Evolutionary conservation across 2,113 vertebrate genomes (phyloP), one percentile per base, ranked within the genome.

Genomic region (Phrynosoma blainvillii): DNA sequence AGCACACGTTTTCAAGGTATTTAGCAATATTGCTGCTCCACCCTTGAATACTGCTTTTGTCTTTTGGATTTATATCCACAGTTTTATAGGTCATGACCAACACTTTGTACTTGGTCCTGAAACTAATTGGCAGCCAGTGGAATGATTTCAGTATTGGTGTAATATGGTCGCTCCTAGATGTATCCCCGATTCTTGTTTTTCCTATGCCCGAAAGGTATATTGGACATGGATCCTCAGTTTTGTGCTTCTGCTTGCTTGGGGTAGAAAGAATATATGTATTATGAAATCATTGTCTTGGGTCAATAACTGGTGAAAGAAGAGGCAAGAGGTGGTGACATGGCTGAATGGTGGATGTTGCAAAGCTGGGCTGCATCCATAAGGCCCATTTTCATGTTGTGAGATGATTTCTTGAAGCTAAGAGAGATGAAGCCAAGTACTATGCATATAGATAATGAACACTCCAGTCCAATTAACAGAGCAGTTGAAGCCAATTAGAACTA

Each of bases 401-500:
- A 32, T 40, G 52, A 52, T 52, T 27, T 1, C 65, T 21, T 27
- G 42, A 54, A 70, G 76, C 47, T 32, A 52, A 70, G 23, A 13
- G 47, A 80, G 77, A 36, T 32, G 20, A 4, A 18, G n/a, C 85
- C 27, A 21, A 80, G 66, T 59, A 5, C 32, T 59, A 56, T 36
- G 75, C 30, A 18, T 4, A 4, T 30, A 70, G 75, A 66, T 68
- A 79, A 79, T 71, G 62, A 86, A 79, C 65, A 25, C 76, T 52
- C 30, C 66, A 59, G 77, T 52, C 77, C 78, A 71, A 73, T 87
- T 87, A 87, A 80, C 47, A 36, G 65, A 87, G 66, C 85, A 30
- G 47, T 73, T 56, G 77, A 87, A 71, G 66, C 77, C 85, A 80
- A 87, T 87, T 87, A 80, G 85, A 87, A 56, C 65, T 56, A 56